phyloP scores from a whole-genome alignment of 2,888 invertebrate genomes.

The Anoplius nigerrimus region DNA sequence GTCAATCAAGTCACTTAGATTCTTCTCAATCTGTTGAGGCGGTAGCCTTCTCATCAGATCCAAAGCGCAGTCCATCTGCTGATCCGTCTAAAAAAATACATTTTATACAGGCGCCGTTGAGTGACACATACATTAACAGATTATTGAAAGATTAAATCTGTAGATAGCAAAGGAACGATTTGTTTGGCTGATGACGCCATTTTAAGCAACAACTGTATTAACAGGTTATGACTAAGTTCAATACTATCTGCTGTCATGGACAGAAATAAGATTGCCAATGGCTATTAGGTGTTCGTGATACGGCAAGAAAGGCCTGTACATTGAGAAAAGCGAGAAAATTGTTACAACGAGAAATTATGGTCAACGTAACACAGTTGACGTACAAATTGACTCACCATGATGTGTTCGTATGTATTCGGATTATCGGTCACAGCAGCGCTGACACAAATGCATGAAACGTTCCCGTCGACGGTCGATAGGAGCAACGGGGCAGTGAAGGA shows the following conservation, averaged over 20 bases:
- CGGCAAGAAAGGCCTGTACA: too few species aligned
- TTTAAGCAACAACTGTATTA: not conserved
- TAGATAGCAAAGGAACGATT: not conserved
- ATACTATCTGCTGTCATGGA: not conserved
- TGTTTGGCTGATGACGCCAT: slow-evolving; percentile 56
- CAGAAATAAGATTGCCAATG: not conserved
- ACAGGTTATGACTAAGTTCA: not conserved
- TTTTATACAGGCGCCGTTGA: not conserved
- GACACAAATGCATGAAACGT: not conserved
- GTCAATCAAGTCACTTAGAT: slow-evolving; percentile 97
- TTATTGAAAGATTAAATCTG: not conserved
- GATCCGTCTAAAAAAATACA: slow-evolving; percentile 84
- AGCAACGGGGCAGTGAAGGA: too few species aligned
- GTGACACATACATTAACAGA: not conserved
- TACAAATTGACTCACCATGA: too few species aligned
- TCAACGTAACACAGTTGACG: too few species aligned
- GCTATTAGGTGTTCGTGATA: too few species aligned
- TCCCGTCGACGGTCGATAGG: not conserved
- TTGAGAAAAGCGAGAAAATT: too few species aligned
- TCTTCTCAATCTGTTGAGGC: slow-evolving; percentile 99
- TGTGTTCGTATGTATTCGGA: too few species aligned
- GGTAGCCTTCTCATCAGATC: slow-evolving; percentile 99
- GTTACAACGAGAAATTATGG: too few species aligned
- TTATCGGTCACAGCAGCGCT: too few species aligned
- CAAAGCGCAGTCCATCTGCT: slow-evolving; percentile 98